Conservation (phyloP, 2,797 vertebrate genomes). For the Etheostoma perlongum region DNA sequence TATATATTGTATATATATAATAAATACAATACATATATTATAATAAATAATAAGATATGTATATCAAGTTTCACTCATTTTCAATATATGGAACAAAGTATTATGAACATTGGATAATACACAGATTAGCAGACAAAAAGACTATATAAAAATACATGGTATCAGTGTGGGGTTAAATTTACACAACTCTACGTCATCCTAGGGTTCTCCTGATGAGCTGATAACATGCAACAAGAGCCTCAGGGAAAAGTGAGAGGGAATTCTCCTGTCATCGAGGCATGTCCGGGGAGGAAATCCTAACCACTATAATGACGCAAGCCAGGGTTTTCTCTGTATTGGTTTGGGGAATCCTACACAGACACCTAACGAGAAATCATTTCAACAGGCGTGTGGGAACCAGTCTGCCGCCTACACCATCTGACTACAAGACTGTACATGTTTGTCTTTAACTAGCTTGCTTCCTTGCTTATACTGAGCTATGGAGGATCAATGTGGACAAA, state of each 20-base stretch:
- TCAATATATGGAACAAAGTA: background rate
- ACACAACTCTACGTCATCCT: background rate
- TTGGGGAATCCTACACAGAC: background rate
- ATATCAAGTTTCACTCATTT: background rate
- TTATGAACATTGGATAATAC: no score
- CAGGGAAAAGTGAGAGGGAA: background rate
- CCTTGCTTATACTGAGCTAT: background rate
- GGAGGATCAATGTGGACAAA: background rate
- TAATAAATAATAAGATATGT: background rate
- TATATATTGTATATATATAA: no score
- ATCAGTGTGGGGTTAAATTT: background rate
- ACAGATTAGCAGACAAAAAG: background rate
- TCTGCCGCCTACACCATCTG: background rate
- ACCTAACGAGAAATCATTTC: background rate
- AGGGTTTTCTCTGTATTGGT: background rate
- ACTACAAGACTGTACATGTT: fast-evolving
- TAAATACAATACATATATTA: no score
- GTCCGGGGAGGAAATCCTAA: background rate
- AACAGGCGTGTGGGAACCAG: background rate
- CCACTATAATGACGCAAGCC: no score
- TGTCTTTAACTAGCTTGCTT: background rate
- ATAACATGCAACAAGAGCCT: background rate
- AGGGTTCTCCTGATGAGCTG: background rate
- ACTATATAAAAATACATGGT: background rate
- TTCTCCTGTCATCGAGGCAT: background rate